Base-by-base conservation (phyloP, 2,113 vertebrate species). In the Rhea americana region DNA sequence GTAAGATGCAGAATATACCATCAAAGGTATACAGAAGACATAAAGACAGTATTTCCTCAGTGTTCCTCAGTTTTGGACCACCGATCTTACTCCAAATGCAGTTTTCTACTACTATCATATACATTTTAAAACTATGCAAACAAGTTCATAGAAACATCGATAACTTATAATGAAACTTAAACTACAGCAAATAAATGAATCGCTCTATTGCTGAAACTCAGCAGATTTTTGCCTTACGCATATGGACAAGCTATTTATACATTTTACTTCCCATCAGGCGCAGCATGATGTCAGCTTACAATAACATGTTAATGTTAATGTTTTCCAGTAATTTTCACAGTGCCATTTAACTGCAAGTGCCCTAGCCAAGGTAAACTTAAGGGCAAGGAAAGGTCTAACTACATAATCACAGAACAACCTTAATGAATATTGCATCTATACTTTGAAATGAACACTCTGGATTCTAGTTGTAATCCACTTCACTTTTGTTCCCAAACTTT, bases 301-400 rank as follows among this genome's bases (percentile, higher is more conserved):
- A 97, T 96, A 98, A 98, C 96, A 97, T 97, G 95, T 97, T 97
- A 97, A 96, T 96, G 92, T 97, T 97, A 96, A 98, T 98, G 97
- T 97, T 98, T 98, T 97, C 97, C 97, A 98, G 97, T 97, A 96
- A 98, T 97, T 97, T 97, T 97, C 95, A 95, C 95, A 91, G 93
- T 94, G 96, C 93, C 93, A 94, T 98, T 98, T 97, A 97, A 97
- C 94, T 97, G 85, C 96, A 92, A 97, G 85, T 91, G 85, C 93
- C 90, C 67, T 22, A 85, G 95, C 96, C 97, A 98, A 98, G 97
- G 97, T 97, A 98, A 98, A 98, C 93, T 58, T 75, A 5, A 93
- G 94, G 95, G 97, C 85, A 97, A 97, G 95, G 94, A 94, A 96
- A 95, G 90, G 91, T 90, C 95, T 95, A 97, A 96, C 89, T 96